Conservation (phyloP, 2,113 vertebrate genomes). For the Erpornis zantholeuca region DNA sequence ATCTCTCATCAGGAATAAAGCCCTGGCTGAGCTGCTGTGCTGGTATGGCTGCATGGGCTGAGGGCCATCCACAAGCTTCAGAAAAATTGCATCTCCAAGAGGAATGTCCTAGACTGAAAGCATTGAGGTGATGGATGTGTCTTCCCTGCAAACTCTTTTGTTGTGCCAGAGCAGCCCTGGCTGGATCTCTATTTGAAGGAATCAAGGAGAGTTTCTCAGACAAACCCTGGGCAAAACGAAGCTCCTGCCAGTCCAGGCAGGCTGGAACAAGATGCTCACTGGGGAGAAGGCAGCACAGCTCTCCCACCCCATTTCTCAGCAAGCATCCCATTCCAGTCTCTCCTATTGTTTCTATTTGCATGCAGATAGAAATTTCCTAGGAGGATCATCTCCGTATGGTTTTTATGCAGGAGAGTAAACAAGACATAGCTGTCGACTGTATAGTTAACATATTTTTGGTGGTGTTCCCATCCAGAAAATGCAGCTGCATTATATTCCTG, state of each 20-base stretch:
- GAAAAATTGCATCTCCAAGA: neutral
- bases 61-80: neutral
- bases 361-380: neutral
- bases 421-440: conserved; percentile 10
- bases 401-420: neutral
- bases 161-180: neutral
- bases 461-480: conserved; percentile 47
- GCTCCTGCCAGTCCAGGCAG: neutral
- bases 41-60: neutral
- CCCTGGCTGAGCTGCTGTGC: rapidly evolving
- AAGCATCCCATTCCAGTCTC: neutral
- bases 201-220: neutral
- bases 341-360: neutral
- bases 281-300: neutral
- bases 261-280: neutral
- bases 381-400: neutral
- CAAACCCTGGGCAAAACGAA: neutral
- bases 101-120: neutral
- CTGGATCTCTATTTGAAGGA: neutral
- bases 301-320: neutral
- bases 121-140: neutral
- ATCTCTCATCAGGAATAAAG: neutral
- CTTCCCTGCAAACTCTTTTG: neutral
- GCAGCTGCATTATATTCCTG: conserved; percentile 54
- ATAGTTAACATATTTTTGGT: conserved; percentile 45